Evolutionary conservation across 2,888 invertebrate genomes (phyloP).

Genomic region (Ichneumoninae sp.): DNA sequence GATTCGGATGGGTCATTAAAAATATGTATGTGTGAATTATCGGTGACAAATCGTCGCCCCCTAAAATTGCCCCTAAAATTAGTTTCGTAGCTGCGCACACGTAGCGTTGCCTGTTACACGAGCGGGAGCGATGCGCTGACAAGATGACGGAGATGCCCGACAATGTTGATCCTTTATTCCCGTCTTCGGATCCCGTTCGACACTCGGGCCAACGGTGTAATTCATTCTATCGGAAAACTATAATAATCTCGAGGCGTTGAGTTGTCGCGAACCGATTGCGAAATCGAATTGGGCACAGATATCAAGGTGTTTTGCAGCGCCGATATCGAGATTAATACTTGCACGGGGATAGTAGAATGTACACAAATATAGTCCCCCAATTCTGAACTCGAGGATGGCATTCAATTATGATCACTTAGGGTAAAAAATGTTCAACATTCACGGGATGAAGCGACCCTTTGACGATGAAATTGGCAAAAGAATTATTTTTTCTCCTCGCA

Average conservation of each 20-base stretch:
- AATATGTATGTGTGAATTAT: slow-evolving; percentile 57
- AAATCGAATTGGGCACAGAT: slow-evolving; percentile 32
- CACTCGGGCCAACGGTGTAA: slow-evolving; percentile 56
- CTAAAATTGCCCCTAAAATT: slow-evolving; percentile 50
- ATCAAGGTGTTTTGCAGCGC: slow-evolving; percentile 12
- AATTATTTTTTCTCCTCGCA: too few species aligned
- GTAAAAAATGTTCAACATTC: neutral
- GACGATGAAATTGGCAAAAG: too few species aligned
- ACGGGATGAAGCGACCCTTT: too few species aligned
- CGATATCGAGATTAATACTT: slow-evolving; percentile 31
- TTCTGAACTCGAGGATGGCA: too few species aligned
- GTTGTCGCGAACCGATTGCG: neutral
- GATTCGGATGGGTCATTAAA: slow-evolving; percentile 44
- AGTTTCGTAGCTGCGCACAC: slow-evolving; percentile 32
- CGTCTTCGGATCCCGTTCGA: slow-evolving; percentile 40
- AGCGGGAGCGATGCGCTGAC: slow-evolving; percentile 54
- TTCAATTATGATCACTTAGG: too few species aligned
- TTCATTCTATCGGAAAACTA: slow-evolving; percentile 54
- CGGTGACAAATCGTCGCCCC: slow-evolving; percentile 57
- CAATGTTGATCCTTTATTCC: slow-evolving; percentile 54
- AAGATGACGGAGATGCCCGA: slow-evolving; percentile 46
- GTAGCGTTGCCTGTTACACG: neutral
- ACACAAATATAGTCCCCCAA: neutral
- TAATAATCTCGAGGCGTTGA: slow-evolving; percentile 43
- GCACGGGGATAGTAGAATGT: neutral